phyloP scores from a whole-genome alignment of 2,797 vertebrate species.

The Xenops minutus region DNA sequence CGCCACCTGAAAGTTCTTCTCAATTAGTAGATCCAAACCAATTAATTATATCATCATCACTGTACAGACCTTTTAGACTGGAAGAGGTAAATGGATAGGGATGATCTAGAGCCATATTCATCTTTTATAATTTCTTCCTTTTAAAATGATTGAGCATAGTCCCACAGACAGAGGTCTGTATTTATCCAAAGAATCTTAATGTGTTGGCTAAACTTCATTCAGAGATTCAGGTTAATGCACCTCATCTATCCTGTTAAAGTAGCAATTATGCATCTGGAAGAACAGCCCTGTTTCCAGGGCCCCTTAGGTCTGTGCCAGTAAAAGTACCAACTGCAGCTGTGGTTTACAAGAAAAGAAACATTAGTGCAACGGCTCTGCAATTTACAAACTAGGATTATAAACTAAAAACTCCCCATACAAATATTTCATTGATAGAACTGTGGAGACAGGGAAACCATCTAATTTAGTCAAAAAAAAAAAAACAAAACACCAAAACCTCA shows the following conservation, averaged over 20 bases:
- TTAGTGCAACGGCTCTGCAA: neutral
- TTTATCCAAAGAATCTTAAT: neutral
- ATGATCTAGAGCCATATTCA: neutral
- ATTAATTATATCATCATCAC: neutral
- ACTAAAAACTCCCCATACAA: neutral
- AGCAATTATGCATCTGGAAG: constrained; percentile 1
- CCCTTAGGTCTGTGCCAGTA: neutral
- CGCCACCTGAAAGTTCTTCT: neutral
- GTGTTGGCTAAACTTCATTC: neutral
- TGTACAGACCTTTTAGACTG: neutral
- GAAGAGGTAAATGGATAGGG: neutral
- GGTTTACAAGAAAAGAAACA: neutral
- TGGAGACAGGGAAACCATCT: neutral
- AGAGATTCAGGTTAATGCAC: neutral
- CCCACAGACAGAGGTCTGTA: neutral
- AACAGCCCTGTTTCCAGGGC: neutral
- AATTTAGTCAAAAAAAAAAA: neutral
- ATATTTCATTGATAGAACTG: neutral
- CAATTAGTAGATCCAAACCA: neutral
- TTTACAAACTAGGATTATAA: neutral
- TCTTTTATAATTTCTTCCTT: neutral
- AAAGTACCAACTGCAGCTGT: neutral
- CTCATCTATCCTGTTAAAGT: neutral
- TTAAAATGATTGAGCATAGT: neutral
- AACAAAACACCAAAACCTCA: neutral